A percentile compares a stretch with the other conserved stretches of the same genome.
Evolutionary conservation across 2,797 vertebrate genomes (phyloP).

Genomic region (Hylomyscus alleni): DNA sequence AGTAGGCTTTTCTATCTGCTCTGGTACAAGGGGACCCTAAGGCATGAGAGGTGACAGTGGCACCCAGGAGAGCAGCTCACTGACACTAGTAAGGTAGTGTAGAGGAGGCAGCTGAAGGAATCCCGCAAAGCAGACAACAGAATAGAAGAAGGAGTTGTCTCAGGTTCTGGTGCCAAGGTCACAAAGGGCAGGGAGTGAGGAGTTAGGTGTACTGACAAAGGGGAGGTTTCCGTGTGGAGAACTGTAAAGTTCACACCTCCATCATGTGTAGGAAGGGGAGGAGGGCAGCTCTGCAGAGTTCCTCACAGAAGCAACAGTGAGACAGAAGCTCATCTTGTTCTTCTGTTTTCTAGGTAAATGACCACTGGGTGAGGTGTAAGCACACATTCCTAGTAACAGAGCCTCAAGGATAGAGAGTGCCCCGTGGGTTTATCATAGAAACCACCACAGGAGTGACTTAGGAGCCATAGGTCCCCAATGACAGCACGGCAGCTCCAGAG

Average conservation of each 20-base stretch:
- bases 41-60: not conserved
- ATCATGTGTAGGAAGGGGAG: constrained; percentile 22
- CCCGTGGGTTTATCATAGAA: not conserved
- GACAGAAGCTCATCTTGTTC: constrained; percentile 6
- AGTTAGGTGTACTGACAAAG: not conserved
- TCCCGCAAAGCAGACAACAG: not conserved
- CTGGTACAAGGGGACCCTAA: not conserved
- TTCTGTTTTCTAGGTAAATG: constrained; percentile 37
- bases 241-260: constrained; percentile 27
- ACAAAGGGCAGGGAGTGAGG: not conserved
- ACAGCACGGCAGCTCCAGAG: constrained; percentile 41
- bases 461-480: not conserved
- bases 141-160: not conserved
- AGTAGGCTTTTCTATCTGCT: constrained; percentile 12
- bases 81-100: not conserved
- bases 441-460: not conserved
- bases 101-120: not conserved
- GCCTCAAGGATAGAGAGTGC: not conserved
- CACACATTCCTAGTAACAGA: constrained; percentile 38
- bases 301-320: not conserved
- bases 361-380: constrained; percentile 43
- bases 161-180: constrained; percentile 31
- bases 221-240: not conserved
- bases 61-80: not conserved
- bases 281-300: not conserved